These are phyloP conservation scores for Dicentrarchus labrax DNA, from an alignment of 2,113 vertebrate species.

Conservation along the genomic window DNA sequence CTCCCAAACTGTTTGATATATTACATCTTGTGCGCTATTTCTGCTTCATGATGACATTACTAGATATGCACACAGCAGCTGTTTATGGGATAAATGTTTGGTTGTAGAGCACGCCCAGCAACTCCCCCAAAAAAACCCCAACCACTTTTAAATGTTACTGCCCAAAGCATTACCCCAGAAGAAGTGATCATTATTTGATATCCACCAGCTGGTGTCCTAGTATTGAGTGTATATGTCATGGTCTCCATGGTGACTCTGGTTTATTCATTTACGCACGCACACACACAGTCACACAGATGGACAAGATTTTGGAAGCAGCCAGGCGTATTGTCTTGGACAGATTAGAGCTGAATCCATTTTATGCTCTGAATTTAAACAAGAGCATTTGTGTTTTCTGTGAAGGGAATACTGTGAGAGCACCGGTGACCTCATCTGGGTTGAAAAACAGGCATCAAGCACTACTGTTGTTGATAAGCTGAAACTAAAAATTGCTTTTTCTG, in stretches of 20 bases:
- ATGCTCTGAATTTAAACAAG: constrained; percentile 66
- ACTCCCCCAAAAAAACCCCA: constrained; percentile 43
- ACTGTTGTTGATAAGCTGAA: constrained; percentile 51
- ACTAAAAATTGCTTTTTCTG: constrained; percentile 51
- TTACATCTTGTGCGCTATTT: constrained; percentile 25
- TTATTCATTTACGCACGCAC: constrained; percentile 39
- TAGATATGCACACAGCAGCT: constrained; percentile 51
- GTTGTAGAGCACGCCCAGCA: constrained; percentile 72
- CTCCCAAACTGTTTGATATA: constrained; percentile 9
- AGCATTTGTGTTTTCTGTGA: constrained; percentile 60
- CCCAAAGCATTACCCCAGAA: constrained; percentile 62
- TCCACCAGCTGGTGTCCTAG: constrained; percentile 78
- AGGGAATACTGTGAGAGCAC: constrained; percentile 15
- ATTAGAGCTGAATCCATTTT: constrained; percentile 47
- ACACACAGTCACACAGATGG: constrained; percentile 62
- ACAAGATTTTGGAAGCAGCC: constrained; percentile 62
- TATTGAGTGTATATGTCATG: constrained; percentile 78
- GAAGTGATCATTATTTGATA: constrained; percentile 69
- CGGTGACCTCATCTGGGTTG: constrained; percentile 36
- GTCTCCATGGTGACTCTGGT: constrained; percentile 64
- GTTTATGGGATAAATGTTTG: constrained; percentile 66
- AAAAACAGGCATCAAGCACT: constrained; percentile 31
- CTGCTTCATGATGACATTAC: constrained; percentile 28
- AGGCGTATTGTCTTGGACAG: constrained; percentile 56
- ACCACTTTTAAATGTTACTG: constrained; percentile 59